Evolutionary conservation across 2,113 vertebrate species (phyloP).

Genomic region (Pionites leucogaster): DNA sequence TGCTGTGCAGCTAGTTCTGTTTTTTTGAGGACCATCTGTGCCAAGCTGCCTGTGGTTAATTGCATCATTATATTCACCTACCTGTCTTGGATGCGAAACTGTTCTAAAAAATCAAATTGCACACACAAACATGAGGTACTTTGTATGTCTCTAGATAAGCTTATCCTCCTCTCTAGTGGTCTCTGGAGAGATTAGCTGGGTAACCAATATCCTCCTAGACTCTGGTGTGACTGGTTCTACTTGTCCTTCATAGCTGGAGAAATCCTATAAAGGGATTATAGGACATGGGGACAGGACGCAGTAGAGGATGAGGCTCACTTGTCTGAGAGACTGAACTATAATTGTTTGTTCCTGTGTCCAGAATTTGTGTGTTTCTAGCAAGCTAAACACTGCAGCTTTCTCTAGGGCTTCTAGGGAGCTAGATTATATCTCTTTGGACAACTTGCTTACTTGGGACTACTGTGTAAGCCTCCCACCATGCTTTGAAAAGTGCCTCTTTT

Average conservation of each 20-base stretch:
- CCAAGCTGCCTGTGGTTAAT: conserved; percentile 21
- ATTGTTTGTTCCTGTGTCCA: neutral
- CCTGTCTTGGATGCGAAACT: neutral
- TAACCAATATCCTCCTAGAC: neutral
- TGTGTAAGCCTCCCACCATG: neutral
- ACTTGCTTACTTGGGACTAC: rapidly evolving
- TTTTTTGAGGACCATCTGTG: conserved; percentile 57
- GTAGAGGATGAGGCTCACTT: neutral
- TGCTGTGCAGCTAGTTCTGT: neutral
- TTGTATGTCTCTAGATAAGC: neutral
- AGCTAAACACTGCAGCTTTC: neutral
- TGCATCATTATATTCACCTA: conserved; percentile 16
- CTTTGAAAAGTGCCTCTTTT: neutral
- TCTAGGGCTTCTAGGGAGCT: neutral
- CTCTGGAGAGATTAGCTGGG: conserved; percentile 1
- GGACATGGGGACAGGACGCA: neutral
- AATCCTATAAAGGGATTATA: conserved; percentile 45
- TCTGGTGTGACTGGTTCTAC: neutral
- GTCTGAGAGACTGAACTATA: neutral
- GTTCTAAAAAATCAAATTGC: neutral
- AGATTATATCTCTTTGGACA: neutral
- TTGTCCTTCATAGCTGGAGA: neutral
- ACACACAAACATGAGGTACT: neutral
- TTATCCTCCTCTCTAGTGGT: neutral
- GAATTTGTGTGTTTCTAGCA: neutral